Conservation (phyloP, 2,888 invertebrate genomes). For the Drosophila quinaria region DNA sequence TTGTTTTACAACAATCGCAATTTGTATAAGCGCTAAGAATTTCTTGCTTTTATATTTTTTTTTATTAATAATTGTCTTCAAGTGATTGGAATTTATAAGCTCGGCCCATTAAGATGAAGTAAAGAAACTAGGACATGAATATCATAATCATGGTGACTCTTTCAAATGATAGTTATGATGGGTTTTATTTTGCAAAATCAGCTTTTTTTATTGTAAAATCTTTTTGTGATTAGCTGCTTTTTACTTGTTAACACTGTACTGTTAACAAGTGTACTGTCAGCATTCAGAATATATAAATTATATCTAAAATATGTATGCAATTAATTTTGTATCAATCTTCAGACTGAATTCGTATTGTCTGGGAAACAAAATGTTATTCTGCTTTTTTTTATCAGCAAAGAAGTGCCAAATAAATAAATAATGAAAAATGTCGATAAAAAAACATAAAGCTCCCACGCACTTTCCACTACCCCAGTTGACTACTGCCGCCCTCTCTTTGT, state of each 20-base stretch:
- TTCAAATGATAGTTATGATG: no score
- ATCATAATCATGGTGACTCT: no score
- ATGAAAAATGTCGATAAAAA: conserved; percentile 76
- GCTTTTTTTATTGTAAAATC: not conserved
- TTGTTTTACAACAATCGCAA: no score
- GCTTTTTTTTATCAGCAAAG: conserved; percentile 29
- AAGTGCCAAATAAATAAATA: conserved; percentile 79
- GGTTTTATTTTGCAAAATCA: no score
- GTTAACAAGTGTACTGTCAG: not conserved
- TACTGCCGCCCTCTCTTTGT: not conserved
- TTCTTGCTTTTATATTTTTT: no score
- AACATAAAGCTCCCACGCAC: not conserved
- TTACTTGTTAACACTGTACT: not conserved
- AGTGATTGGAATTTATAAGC: no score
- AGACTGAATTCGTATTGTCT: conserved; percentile 3
- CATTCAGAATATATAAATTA: not conserved
- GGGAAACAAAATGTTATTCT: conserved; percentile 7
- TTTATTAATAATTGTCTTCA: no score
- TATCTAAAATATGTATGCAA: conserved; percentile 7
- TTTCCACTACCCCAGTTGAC: not conserved
- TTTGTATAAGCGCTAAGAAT: no score
- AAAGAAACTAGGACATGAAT: no score
- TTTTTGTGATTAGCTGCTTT: not conserved
- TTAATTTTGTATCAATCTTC: conserved; percentile 25
- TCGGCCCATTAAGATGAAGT: no score